Conservation (phyloP, 2,888 invertebrate species). For the Aleiodes testaceus region DNA sequence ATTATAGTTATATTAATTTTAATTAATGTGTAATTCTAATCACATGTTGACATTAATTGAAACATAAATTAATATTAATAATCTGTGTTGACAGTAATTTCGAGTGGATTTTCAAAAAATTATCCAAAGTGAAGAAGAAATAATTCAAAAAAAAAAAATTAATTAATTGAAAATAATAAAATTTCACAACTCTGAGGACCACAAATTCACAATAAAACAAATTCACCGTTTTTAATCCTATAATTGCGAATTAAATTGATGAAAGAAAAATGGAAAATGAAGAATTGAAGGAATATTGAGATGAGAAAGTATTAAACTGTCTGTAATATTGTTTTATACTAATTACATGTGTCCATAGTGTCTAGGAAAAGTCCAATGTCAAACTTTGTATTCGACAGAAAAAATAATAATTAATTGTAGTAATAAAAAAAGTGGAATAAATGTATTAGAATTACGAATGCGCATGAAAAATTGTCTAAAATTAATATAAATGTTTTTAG, state of each 20-base stretch:
- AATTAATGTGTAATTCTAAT: background rate
- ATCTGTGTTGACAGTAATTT: constrained; percentile 25
- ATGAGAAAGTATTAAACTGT: constrained; percentile 16
- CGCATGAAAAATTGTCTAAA: constrained; percentile 17
- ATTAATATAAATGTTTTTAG: background rate
- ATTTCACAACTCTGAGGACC: constrained; percentile 36
- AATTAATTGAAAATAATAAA: constrained; percentile 10
- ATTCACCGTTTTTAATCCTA: constrained; percentile 16
- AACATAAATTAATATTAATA: constrained; percentile 16
- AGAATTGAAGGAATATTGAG: background rate
- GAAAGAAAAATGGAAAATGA: background rate
- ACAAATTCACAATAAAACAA: constrained; percentile 35
- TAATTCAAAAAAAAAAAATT: background rate
- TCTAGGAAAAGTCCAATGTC: constrained; percentile 2
- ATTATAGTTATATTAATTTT: constrained; percentile 14
- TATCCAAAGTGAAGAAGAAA: background rate
- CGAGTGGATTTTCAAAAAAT: background rate
- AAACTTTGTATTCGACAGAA: background rate
- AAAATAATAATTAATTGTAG: background rate
- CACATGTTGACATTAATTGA: constrained; percentile 7
- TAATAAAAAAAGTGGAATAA: background rate
- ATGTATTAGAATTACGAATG: too few relatives aligned
- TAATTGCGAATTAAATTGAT: background rate
- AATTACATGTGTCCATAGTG: constrained; percentile 23
- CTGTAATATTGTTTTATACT: constrained; percentile 32